A percentile compares a stretch with the other conserved stretches of the same genome.
phyloP scores from a whole-genome alignment of 1,140 invertebrate species.

The Mercenaria mercenaria region DNA sequence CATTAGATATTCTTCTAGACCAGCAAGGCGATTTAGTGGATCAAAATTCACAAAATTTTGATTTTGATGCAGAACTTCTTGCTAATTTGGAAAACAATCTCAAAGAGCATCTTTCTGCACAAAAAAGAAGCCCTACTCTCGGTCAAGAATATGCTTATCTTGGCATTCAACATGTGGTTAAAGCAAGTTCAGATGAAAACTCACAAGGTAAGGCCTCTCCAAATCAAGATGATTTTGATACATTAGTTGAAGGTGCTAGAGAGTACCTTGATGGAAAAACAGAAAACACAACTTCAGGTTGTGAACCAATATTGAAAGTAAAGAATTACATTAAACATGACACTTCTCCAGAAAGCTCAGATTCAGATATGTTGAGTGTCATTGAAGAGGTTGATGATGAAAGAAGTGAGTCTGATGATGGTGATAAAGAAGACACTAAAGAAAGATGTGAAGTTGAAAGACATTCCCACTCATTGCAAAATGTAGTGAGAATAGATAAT shows the following conservation, averaged over 20 bases:
- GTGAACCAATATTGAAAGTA: neutral
- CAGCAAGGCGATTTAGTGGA: constrained; percentile 53
- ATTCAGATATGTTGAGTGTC: constrained; percentile 60
- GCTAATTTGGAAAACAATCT: constrained; percentile 16
- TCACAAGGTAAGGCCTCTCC: neutral
- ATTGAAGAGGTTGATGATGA: constrained; percentile 61
- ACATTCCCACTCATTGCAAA: neutral
- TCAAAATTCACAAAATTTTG: constrained; percentile 22
- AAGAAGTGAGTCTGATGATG: constrained; percentile 24
- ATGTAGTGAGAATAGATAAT: neutral
- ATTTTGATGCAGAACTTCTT: constrained; percentile 46
- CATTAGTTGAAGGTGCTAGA: neutral
- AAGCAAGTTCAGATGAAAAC: neutral
- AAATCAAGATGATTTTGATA: constrained; percentile 5
- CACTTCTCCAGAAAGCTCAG: constrained; percentile 28
- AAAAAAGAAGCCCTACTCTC: neutral
- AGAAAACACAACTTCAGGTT: neutral
- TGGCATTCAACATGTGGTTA: constrained; percentile 21
- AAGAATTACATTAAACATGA: neutral
- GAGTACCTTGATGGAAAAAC: neutral
- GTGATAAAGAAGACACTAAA: neutral
- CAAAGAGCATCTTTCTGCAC: neutral
- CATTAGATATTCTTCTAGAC: constrained; percentile 49
- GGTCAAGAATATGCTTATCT: constrained; percentile 34
- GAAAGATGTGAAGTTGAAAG: neutral